phyloP scores from a whole-genome alignment of 53 echinoderm and acorn worm species.

The Patiria pectinifera region DNA sequence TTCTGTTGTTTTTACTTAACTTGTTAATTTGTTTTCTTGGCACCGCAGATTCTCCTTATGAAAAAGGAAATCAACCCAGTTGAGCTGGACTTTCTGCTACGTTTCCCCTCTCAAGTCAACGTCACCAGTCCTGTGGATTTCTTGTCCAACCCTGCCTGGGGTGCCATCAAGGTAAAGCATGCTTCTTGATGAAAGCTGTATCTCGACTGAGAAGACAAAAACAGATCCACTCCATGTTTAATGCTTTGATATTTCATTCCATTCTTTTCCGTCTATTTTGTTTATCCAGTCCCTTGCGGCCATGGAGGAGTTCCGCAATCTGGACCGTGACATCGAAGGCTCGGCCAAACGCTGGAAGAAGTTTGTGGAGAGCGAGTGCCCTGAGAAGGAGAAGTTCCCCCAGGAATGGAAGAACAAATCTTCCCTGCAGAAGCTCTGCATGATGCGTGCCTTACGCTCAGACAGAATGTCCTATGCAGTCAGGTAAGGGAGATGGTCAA shows the following conservation, averaged over 20 bases:
- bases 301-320: slow-evolving; percentile 99
- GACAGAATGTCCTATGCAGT: slow-evolving; percentile 99
- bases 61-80: slow-evolving; percentile 95
- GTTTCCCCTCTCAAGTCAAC: slow-evolving; percentile 91
- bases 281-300: slow-evolving; percentile 83
- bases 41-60: slow-evolving; percentile 83
- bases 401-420: slow-evolving; percentile 99
- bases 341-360: slow-evolving; percentile 99
- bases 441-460: slow-evolving; percentile 96
- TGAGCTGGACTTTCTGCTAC: slow-evolving; percentile 94
- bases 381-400: slow-evolving; percentile 98
- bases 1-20: background rate
- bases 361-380: slow-evolving; percentile 99
- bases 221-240: background rate
- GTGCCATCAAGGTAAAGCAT: slow-evolving; percentile 90
- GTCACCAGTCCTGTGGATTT: slow-evolving; percentile 98
- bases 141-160: slow-evolving; percentile 91
- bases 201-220: background rate
- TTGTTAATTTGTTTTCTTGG: background rate
- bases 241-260: background rate
- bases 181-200: background rate
- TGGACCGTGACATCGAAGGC: slow-evolving; percentile 96
- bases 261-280: background rate
- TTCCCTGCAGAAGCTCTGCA: slow-evolving; percentile 96
- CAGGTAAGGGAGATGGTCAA: slow-evolving; percentile 59